These are phyloP conservation scores for Cygnus buccinator DNA, from an alignment of 2,113 vertebrate species.

Conservation along the genomic window DNA sequence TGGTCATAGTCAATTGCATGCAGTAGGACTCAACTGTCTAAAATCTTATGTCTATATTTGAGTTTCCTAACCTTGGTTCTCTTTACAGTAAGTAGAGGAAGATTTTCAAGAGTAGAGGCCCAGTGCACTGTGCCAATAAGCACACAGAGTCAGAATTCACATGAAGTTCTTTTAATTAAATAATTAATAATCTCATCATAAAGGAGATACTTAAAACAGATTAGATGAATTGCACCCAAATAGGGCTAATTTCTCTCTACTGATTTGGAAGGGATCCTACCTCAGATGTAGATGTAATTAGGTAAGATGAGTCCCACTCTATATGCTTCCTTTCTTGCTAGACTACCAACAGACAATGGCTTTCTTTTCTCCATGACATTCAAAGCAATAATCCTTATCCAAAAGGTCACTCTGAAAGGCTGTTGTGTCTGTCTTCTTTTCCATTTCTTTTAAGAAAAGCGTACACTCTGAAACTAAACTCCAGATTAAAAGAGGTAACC, in stretches of 20 bases:
- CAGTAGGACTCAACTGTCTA: not conserved
- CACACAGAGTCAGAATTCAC: too few species aligned
- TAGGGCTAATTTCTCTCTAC: not conserved
- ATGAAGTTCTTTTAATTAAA: too few species aligned
- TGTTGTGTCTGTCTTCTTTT: not conserved
- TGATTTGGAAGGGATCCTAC: not conserved
- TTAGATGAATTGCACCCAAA: not conserved
- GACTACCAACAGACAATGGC: not conserved
- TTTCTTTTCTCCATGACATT: not conserved
- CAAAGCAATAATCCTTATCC: not conserved
- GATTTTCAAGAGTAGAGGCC: not conserved
- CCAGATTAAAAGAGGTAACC: not conserved
- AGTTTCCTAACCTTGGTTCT: not conserved
- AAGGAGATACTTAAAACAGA: not conserved
- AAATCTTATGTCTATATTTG: conserved; percentile 2
- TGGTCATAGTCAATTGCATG: not conserved
- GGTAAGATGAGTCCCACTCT: not conserved
- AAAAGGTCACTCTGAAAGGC: not conserved
- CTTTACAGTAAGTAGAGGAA: not conserved
- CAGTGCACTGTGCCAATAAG: too few species aligned
- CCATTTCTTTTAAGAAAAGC: not conserved
- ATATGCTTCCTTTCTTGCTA: not conserved
- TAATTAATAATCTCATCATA: not conserved
- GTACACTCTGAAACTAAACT: not conserved
- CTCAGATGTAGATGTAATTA: not conserved